A percentile compares a stretch with the other conserved stretches of the same genome.
phyloP scores from a whole-genome alignment of 2,113 vertebrate species.

The Erythrocercus mccallii region DNA sequence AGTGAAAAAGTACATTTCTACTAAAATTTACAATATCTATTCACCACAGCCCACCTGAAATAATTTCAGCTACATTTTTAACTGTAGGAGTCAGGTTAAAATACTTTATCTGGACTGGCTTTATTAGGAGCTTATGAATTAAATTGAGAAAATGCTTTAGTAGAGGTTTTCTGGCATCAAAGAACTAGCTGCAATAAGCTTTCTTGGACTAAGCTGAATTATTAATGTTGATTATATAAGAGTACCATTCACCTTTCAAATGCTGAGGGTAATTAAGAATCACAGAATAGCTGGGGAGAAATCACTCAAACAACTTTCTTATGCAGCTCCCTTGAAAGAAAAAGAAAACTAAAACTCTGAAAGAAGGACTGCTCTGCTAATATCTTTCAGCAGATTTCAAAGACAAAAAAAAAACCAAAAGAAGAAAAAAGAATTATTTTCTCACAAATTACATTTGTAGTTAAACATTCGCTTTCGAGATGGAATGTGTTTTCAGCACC shows the following conservation, averaged over 20 bases:
- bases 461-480: conserved; percentile 20
- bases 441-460: conserved; percentile 37
- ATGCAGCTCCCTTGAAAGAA: neutral
- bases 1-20: neutral
- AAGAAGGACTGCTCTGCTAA: neutral
- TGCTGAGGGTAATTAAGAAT: conserved; percentile 38
- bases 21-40: neutral
- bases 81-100: neutral
- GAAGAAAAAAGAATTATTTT: neutral
- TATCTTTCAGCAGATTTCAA: neutral
- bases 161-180: neutral
- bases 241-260: conserved; percentile 57
- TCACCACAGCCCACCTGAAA: neutral
- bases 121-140: conserved; percentile 2
- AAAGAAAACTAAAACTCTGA: neutral
- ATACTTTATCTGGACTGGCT: neutral
- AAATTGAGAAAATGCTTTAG: neutral
- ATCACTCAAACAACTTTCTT: neutral
- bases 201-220: conserved; percentile 32
- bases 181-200: conserved; percentile 13
- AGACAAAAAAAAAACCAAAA: neutral
- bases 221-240: conserved; percentile 56
- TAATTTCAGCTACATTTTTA: neutral
- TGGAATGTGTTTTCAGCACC: conserved; percentile 20
- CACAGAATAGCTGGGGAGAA: neutral